Base-by-base conservation (phyloP, 2,797 vertebrate species). In the Artibeus jamaicensis region DNA sequence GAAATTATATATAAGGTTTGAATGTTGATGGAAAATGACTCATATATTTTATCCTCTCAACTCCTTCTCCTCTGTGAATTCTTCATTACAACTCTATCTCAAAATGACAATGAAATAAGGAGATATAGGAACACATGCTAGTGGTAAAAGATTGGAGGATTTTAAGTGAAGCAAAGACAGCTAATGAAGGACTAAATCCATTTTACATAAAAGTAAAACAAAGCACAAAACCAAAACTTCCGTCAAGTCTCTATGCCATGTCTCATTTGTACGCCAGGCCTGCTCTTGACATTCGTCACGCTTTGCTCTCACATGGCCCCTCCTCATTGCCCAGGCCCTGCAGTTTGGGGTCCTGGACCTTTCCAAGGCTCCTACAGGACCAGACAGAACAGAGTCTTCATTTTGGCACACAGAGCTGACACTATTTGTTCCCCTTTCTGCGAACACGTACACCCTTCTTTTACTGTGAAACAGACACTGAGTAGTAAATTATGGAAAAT, bases 51-150 rank as follows among this genome's bases (percentile, higher is more conserved):
- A 82, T 32, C 93, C 57, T 93, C 73, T 88, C 46, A 21, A 57
- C 6, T 88, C 65, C 92, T 93, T 82, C 62, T 68, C 48, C 85
- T 84, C 82, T 84, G 88, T 93, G 82, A 94, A 84, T 29, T 83
- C 48, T 70, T 94, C 92, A 97, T 95, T 91, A 90, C 89, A 97
- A 97, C 68, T 91, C 89, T 83, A 90, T 86, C 93, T 95, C 87
- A 71, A 93, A 97, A 82, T 76, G 83, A 57, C 90, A 97, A 92
- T 88, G 50, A 95, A 95, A 57, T 77, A 86, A 94, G 86, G 50
- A 96, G 93, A 91, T 48, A 85, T 19, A 93, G 57, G 57, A 96
- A 93, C 57, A 88, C 22, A 78, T 11, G 29, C 29, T 65, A 76
- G 14, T 71, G n/a, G 55, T 83, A 59, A 96, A 83, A 93, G 71